These are phyloP conservation scores for Carterocephalus palaemon DNA, from an alignment of 2,888 invertebrate species.

Conservation along the genomic window DNA sequence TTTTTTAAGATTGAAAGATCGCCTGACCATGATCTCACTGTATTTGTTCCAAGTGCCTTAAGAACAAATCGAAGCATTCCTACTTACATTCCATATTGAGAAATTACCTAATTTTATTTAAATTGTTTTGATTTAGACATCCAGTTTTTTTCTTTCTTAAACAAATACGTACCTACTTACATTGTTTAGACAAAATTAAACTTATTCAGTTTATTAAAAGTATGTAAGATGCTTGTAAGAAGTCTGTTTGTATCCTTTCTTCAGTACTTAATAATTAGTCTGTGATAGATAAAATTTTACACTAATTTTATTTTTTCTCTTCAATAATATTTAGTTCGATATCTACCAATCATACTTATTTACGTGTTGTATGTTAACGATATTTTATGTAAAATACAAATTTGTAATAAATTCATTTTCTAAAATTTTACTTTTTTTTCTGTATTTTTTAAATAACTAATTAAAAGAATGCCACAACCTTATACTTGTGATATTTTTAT, in stretches of 20 bases:
- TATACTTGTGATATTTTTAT: not conserved
- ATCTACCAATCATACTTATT: conserved; percentile 4
- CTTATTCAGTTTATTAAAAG: too few species aligned
- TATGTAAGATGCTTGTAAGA: too few species aligned
- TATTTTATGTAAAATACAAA: conserved; percentile 58
- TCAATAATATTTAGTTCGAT: conserved; percentile 10
- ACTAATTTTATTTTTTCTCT: conserved; percentile 22
- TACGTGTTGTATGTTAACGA: conserved; percentile 9
- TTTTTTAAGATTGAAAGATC: conserved; percentile 29
- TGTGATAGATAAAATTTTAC: conserved; percentile 58
- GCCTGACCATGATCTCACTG: conserved; percentile 50
- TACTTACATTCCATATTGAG: conserved; percentile 54
- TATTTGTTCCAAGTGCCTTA: conserved; percentile 78
- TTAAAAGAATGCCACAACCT: conserved; percentile 58
- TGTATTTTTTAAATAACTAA: conserved; percentile 73
- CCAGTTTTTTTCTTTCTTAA: too few species aligned
- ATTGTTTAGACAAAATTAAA: too few species aligned
- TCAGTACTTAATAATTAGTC: conserved; percentile 65
- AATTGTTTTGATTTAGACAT: too few species aligned
- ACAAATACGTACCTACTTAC: too few species aligned
- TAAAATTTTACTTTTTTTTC: conserved; percentile 71
- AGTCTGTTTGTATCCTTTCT: conserved; percentile 15
- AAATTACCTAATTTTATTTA: conserved; percentile 6
- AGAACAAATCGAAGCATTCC: conserved; percentile 72
- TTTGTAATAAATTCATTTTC: conserved; percentile 77